Base-by-base conservation (phyloP, 2,888 invertebrate genomes). In the Ditula angustiorana region DNA sequence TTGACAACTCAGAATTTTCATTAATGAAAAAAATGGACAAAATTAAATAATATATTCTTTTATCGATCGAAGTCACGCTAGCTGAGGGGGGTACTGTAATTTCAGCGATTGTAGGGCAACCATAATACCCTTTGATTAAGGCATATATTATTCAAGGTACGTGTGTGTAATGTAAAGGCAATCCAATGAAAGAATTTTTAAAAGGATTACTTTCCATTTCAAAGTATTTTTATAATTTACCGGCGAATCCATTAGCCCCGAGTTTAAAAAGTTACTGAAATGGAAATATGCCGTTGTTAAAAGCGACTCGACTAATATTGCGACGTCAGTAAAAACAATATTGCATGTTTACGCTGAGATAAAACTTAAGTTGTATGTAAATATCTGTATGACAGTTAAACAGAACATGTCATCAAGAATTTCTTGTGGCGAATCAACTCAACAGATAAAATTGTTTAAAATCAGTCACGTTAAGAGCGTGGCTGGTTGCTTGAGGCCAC, bases 141-240 rank as follows among this genome's bases (percentile, higher is more conserved):
- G 44, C 13, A 57, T 63, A 26, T 57, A 63, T 58, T 58, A 63
- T 63, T 50, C 61, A 61, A 46, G 1, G 11, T 23, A 49, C 28
- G 41, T 37, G 59, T 33, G 16, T 10, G 33, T 19, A 13, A 26
- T 50, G 37, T 28, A 24, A 50, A 60, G 50, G 13, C 28, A 60
- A 46, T 21, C 46, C 46, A 46, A 4, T 24, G 46, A 46, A n/a
- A 46, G 10, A 44, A 5, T 21, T 24, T 41, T 41, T 16, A 21
- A 46, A 23, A 46, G 23, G n/a, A 11, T 16, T n/a, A 5, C 5
- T 46, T 24, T 21, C 24, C 24, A 46, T 46, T 24, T 46, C 41
- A 41, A 19, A 19, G 5, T 3, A 10, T 8, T 7, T 41, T 41
- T 41, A n/a, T 19, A 19, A 8, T 8, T 10, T 41, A 41, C 41